Base-by-base conservation (phyloP, 1,140 invertebrate species). In the Zaprionus gabonicus region DNA sequence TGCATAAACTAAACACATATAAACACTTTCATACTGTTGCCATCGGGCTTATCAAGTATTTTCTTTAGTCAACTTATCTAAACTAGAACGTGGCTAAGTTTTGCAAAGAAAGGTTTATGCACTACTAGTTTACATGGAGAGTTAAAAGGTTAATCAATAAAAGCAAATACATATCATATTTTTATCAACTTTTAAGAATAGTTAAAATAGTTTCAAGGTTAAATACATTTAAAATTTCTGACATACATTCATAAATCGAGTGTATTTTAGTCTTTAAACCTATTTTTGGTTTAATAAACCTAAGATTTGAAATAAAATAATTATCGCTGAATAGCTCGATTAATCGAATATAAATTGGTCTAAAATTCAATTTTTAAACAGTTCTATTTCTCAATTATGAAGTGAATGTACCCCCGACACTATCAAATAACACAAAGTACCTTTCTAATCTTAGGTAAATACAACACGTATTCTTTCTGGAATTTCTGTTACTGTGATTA, bases 41-140 rank as follows among this genome's bases (percentile, higher is more conserved):
- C 28, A 49, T 17, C 46, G n/a, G 15, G 41, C 65, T 73, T 73
- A 73, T 73, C 71, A 62, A 46, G 55, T 55, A 58, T 57, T 31
- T 65, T 46, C n/a, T 46, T 17, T 3, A 46, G 41, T 20, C 20
- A 23, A 10, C 20, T 17, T n/a, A 62, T 62, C 44, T n/a, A 70
- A 46, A 46, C 41, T 2, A 28, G 15, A 56, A 56, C 53, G 53
- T 56, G 53, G 13, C 20, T 9, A 53, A 5, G 36, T 23, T 57
- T 69, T n/a, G 27, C 41, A 9, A 46, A 41, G 2, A 41, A 6
- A 41, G 6, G 67, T 60, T 69, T 60, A 60, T 60, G 44, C 44
- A 27, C 1, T 4, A 3, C 1, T n/a, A 9, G 53, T 15, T 28
- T 31, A 9, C 27, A 17, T 17, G 7, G 28, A 31, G 1, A 31